These are phyloP conservation scores for Excalfactoria chinensis DNA, from an alignment of 2,113 vertebrate genomes.

Conservation along the genomic window DNA sequence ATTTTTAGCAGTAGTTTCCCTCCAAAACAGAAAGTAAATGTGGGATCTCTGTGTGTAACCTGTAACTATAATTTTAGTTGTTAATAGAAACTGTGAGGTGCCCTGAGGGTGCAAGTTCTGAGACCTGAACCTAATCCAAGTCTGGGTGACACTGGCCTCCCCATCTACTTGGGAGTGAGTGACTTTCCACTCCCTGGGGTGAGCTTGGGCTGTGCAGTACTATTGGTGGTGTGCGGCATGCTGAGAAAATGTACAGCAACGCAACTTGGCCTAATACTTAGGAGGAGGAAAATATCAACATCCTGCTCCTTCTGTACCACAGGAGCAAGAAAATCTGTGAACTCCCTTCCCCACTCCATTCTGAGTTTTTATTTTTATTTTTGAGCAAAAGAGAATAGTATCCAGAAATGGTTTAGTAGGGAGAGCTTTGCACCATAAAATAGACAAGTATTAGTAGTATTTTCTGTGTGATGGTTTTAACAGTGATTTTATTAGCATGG, in stretches of 20 bases:
- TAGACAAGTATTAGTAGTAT: not conserved
- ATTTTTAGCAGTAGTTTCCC: not conserved
- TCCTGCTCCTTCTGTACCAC: not conserved
- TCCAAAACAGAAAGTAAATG: not conserved
- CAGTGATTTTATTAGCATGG: not conserved
- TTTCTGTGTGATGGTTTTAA: not conserved
- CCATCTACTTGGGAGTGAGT: not conserved
- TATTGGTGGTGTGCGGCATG: rapidly evolving
- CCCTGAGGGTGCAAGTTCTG: too few species aligned
- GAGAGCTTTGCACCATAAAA: not conserved
- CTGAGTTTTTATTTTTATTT: not conserved
- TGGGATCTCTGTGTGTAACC: not conserved
- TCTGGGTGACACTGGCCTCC: not conserved
- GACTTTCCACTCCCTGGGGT: rapidly evolving
- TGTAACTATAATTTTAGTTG: not conserved
- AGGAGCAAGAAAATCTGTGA: not conserved
- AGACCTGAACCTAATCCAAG: rapidly evolving
- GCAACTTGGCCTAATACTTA: not conserved
- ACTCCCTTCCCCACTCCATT: rapidly evolving
- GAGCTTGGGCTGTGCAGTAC: not conserved
- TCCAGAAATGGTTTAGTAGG: not conserved
- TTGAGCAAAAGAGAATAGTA: not conserved
- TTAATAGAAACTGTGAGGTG: not conserved
- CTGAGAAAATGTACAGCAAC: not conserved
- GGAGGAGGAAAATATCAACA: not conserved